Conservation (phyloP, 1,140 invertebrate species). For the Pararge aegeria region DNA sequence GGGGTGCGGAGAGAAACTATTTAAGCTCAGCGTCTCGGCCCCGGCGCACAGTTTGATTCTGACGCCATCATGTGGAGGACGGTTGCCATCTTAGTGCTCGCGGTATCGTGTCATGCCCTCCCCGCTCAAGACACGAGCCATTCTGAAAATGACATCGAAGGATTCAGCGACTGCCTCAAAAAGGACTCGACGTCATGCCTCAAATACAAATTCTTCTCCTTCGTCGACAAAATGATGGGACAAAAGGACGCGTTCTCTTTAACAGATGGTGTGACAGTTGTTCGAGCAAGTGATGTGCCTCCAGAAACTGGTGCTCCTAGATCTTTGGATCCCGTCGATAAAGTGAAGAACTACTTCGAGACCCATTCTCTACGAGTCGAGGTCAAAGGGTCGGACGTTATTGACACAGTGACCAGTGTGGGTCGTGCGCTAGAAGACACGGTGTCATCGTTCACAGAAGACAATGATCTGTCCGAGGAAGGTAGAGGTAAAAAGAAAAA, state of each 20-base stretch:
- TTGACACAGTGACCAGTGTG: slow-evolving; percentile 87
- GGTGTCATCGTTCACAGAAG: slow-evolving; percentile 82
- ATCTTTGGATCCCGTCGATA: slow-evolving; percentile 84
- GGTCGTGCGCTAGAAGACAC: slow-evolving; percentile 88
- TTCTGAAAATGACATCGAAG: slow-evolving; percentile 87
- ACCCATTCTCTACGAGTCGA: slow-evolving; percentile 91
- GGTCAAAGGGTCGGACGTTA: slow-evolving; percentile 90
- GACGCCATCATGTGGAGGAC: slow-evolving; percentile 62
- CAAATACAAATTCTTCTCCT: slow-evolving; percentile 91
- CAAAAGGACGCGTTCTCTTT: slow-evolving; percentile 88
- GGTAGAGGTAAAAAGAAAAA: slow-evolving; percentile 90
- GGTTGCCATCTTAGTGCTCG: slow-evolving; percentile 75
- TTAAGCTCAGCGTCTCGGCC: slow-evolving; percentile 44
- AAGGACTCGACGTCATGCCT: slow-evolving; percentile 90
- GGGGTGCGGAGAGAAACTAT: slow-evolving; percentile 58
- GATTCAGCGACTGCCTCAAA: slow-evolving; percentile 87
- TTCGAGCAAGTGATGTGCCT: slow-evolving; percentile 84
- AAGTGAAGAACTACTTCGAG: slow-evolving; percentile 86
- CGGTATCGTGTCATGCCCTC: slow-evolving; percentile 79
- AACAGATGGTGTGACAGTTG: slow-evolving; percentile 89
- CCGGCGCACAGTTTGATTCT: slow-evolving; percentile 53
- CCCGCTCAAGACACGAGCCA: slow-evolving; percentile 84
- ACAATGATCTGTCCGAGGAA: slow-evolving; percentile 81
- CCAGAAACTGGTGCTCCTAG: slow-evolving; percentile 86
- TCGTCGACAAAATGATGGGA: slow-evolving; percentile 89